These are phyloP conservation scores for Sebastes diaconus DNA, from an alignment of 2,797 vertebrate genomes.

Conservation along the genomic window DNA sequence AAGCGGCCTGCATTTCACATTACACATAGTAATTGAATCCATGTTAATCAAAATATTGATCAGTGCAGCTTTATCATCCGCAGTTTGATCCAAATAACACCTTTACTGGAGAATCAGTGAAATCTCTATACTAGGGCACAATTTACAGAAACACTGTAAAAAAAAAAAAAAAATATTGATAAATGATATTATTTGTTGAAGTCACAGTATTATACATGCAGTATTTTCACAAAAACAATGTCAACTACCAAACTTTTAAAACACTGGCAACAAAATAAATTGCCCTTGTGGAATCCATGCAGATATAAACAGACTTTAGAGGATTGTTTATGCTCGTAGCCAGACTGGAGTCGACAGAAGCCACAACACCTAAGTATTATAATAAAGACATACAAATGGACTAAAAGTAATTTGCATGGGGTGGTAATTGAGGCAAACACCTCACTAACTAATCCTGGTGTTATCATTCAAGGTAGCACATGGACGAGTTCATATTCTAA, in stretches of 20 bases:
- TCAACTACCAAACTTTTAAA: background rate
- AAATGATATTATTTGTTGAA: background rate
- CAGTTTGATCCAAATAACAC: background rate
- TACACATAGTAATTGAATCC: background rate
- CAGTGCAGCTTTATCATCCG: background rate
- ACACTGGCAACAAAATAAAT: background rate
- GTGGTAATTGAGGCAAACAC: background rate
- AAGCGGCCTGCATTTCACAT: background rate
- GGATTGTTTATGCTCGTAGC: background rate
- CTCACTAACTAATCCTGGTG: background rate
- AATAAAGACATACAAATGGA: slow-evolving; percentile 9
- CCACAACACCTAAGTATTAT: background rate
- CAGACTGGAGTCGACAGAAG: background rate
- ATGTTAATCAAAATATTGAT: background rate
- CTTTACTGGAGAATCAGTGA: background rate
- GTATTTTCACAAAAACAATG: background rate
- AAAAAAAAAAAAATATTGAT: background rate
- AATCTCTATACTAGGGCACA: no score
- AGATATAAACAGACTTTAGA: background rate
- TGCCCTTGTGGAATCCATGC: background rate
- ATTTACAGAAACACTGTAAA: background rate
- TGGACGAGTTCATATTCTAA: slow-evolving; percentile 10
- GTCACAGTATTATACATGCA: background rate
- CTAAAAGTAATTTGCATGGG: background rate
- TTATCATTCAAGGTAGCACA: slow-evolving; percentile 5